Conservation (phyloP, 2,113 vertebrate species). For the Cricetomys ansorgei region DNA sequence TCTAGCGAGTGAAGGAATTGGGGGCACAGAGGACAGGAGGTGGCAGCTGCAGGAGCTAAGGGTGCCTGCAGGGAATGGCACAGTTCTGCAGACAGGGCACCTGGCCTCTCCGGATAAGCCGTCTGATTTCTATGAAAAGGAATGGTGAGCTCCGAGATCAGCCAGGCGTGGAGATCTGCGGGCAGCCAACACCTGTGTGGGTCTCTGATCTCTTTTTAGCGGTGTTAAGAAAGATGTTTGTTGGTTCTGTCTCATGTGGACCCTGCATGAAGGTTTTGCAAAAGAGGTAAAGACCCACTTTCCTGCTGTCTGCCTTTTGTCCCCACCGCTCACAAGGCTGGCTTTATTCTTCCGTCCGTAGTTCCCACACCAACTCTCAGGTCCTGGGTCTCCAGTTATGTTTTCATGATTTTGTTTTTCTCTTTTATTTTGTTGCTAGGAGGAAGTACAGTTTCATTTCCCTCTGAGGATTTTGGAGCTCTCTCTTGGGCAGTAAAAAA, state of each 20-base stretch:
- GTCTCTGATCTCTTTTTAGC: conserved; percentile 43
- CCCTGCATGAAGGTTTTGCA: conserved; percentile 13
- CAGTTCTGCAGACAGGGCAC: not conserved
- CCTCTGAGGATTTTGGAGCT: not conserved
- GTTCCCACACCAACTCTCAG: not conserved
- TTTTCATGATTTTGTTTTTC: not conserved
- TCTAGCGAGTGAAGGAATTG: not conserved
- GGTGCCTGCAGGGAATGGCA: not conserved
- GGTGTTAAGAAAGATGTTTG: not conserved
- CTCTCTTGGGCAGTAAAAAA: not conserved
- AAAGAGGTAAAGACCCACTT: not conserved
- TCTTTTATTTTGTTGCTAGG: conserved; percentile 6
- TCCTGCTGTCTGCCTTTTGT: not conserved
- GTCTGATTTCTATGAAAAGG: not conserved
- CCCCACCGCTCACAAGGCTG: not conserved
- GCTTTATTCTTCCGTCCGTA: not conserved
- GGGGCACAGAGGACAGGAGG: not conserved
- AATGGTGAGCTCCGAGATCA: not conserved
- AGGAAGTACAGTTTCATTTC: not conserved
- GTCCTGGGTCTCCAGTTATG: not conserved
- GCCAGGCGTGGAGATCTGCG: not conserved
- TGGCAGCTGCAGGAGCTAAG: not conserved
- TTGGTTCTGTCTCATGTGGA: conserved; percentile 17
- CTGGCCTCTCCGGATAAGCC: not conserved
- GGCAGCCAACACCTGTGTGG: not conserved